A percentile compares a stretch with the other conserved stretches of the same genome.
These are phyloP conservation scores for Spongilla lacustris DNA, from an alignment of 37 sponge, comb jelly and placozoan species.

Conservation along the genomic window DNA sequence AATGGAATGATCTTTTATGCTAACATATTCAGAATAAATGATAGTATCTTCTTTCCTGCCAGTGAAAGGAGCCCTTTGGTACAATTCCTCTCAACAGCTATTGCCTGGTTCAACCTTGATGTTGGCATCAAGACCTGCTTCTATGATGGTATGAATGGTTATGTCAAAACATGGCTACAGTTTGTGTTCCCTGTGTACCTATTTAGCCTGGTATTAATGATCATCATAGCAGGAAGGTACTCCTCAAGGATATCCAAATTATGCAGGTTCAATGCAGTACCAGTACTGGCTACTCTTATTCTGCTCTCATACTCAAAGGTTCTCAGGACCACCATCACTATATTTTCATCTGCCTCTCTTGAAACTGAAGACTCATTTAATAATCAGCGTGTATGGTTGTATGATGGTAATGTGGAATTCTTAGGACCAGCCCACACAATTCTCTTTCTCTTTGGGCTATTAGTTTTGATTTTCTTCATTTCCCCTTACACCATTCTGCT, in stretches of 20 bases:
- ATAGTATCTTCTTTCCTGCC: slow-evolving; percentile 6
- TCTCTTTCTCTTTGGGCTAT: background rate
- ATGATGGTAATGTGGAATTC: slow-evolving; percentile 6
- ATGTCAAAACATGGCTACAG: slow-evolving; percentile 36
- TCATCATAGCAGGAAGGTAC: slow-evolving; percentile 9
- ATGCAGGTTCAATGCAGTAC: slow-evolving; percentile 9
- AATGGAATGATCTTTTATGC: slow-evolving; percentile 43
- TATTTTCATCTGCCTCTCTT: background rate
- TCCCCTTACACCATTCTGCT: background rate
- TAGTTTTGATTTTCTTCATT: background rate
- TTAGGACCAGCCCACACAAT: background rate
- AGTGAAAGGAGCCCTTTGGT: background rate
- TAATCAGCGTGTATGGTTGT: background rate
- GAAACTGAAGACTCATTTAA: background rate
- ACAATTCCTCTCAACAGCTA: background rate
- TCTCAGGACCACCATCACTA: background rate
- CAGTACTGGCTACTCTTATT: slow-evolving; percentile 28
- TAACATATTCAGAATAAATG: slow-evolving; percentile 27
- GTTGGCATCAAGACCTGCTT: slow-evolving; percentile 32
- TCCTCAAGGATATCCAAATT: slow-evolving; percentile 11
- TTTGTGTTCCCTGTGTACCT: slow-evolving; percentile 41
- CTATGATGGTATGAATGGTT: slow-evolving; percentile 14
- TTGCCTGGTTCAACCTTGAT: slow-evolving; percentile 32
- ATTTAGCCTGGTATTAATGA: background rate
- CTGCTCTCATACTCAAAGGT: slow-evolving; percentile 37